Base-by-base conservation (phyloP, 2,113 vertebrate species). In the Thalassoma bifasciatum region DNA sequence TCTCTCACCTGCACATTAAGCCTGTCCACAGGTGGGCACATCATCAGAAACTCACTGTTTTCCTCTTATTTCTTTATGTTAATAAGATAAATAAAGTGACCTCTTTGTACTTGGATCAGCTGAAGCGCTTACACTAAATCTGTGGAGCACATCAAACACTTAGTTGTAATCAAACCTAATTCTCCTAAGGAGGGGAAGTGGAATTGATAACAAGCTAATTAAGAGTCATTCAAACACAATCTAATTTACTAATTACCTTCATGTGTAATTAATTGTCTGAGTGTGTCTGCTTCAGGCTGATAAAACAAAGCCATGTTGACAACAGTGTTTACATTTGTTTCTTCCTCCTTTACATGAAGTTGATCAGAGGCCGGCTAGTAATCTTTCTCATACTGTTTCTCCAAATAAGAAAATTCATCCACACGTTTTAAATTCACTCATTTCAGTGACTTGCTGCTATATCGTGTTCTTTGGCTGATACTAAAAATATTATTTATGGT, bases 181-280 rank as follows among this genome's bases (percentile, higher is more conserved):
- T 38, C 59, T 42, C 53, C n/a, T 36, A 37, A 46, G 21, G 26
- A 72, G 30, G 16, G 2, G 23, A 66, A 69, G 44, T 62, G 22
- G 12, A 58, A 66, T 44, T 85, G 72, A 85, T 74, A 58, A 57
- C 70, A 49, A 77, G 47, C 58, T 88, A 68, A 89, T 88, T 77
- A 79, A 72, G 65, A 58, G 54, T 40, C 49, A 56, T 71, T 83
- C 62, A 72, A 46, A 85, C 71, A 79, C 38, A 13, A 63, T 40
- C 30, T 72, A 75, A 68, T 87, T 72, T 62, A 52, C 64, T 82
- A 78, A 87, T 87, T 70, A 77, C 16, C 47, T 63, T 30, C 61
- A 13, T 10, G 58, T 72, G 50, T 80, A 66, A 79, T 83, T 68
- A 71, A 71, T 53, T 74, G 19, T 46, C 8, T 23, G 4, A 69